These are phyloP conservation scores for Hydriomena furcata DNA, from an alignment of 2,888 invertebrate species.

Conservation along the genomic window DNA sequence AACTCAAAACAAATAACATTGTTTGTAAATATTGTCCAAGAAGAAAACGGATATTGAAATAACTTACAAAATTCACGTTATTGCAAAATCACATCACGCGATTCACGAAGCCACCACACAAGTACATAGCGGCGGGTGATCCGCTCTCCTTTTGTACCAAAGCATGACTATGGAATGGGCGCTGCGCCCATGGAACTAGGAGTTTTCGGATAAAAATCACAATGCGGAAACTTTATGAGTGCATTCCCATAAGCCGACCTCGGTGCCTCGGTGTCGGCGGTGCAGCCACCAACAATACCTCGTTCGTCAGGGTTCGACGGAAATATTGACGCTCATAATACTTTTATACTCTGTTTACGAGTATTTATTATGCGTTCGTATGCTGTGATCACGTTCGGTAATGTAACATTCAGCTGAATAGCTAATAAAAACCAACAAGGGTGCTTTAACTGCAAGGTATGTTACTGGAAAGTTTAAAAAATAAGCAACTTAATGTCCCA, in stretches of 20 bases:
- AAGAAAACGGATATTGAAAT: slow-evolving; percentile 13
- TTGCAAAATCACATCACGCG: slow-evolving; percentile 29
- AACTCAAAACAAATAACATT: too few species aligned
- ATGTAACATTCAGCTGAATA: slow-evolving; percentile 24
- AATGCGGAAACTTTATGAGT: slow-evolving; percentile 69
- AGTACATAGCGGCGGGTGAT: slow-evolving; percentile 42
- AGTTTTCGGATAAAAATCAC: slow-evolving; percentile 66
- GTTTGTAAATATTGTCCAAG: not conserved
- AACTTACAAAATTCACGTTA: slow-evolving; percentile 23
- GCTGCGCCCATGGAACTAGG: slow-evolving; percentile 41
- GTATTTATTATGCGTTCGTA: slow-evolving; percentile 38
- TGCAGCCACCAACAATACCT: slow-evolving; percentile 62
- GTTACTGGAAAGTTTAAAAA: slow-evolving; percentile 2
- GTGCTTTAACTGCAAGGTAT: slow-evolving; percentile 2
- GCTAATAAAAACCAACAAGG: slow-evolving; percentile 24
- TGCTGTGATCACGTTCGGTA: slow-evolving; percentile 28
- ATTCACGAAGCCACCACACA: slow-evolving; percentile 38
- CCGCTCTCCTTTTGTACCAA: slow-evolving; percentile 55
- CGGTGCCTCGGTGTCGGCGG: slow-evolving; percentile 44
- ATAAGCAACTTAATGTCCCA: not conserved
- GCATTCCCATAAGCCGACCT: slow-evolving; percentile 63
- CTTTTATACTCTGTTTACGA: slow-evolving; percentile 35
- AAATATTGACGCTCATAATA: slow-evolving; percentile 53
- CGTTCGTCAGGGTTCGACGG: slow-evolving; percentile 75
- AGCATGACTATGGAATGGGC: slow-evolving; percentile 46